Conservation (phyloP, 2,888 invertebrate species). For the Pandemis corylana region DNA sequence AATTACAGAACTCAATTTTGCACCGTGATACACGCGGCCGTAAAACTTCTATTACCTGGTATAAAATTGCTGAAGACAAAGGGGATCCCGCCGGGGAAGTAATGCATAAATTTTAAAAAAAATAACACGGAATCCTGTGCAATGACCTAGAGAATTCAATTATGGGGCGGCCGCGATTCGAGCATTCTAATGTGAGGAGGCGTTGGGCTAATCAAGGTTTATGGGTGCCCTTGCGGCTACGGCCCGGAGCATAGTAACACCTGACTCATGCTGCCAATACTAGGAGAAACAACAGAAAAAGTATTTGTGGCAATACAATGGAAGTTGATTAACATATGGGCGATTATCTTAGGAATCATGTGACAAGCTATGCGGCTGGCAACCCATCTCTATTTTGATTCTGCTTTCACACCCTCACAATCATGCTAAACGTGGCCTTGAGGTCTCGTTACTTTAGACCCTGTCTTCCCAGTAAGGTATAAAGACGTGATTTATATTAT, state of each 20-base stretch:
- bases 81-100: conserved; percentile 39
- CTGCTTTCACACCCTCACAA: too few relatives aligned
- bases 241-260: conserved; percentile 41
- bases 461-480: too few relatives aligned
- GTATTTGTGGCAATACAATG: too few relatives aligned
- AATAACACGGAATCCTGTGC: conserved; percentile 64
- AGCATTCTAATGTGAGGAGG: conserved; percentile 78
- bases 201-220: conserved; percentile 83
- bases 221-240: conserved; percentile 69
- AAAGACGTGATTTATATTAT: too few relatives aligned
- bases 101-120: conserved; percentile 62
- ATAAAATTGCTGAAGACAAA: conserved; percentile 40
- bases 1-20: conserved; percentile 41
- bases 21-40: conserved; percentile 40
- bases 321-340: too few relatives aligned
- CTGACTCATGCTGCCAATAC: too few relatives aligned
- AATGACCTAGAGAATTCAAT: conserved; percentile 83
- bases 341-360: too few relatives aligned
- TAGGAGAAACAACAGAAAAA: too few relatives aligned
- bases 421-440: too few relatives aligned
- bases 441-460: too few relatives aligned
- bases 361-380: too few relatives aligned
- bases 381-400: too few relatives aligned
- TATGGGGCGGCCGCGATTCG: conserved; percentile 73
- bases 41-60: conserved; percentile 41